Base-by-base conservation (phyloP, 1,140 invertebrate species). In the Ceratina australensis region DNA sequence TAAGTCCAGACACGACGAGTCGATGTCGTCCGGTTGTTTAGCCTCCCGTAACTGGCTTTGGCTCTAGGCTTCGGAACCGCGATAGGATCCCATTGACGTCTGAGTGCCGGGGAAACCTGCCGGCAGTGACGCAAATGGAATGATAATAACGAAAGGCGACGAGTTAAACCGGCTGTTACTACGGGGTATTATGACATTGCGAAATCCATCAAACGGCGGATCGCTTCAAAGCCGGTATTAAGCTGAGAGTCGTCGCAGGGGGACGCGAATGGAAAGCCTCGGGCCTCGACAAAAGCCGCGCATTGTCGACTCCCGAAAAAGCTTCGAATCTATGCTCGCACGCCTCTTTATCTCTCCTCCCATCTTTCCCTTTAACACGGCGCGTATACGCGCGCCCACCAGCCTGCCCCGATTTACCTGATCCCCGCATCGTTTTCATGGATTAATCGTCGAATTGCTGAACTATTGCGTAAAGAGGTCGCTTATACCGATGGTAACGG, bases 161-260 rank as follows among this genome's bases (percentile, higher is more conserved):
- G 71, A 59, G 72, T 64, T 80, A 80, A 83, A 80, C 65, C 65
- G 73, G 78, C 80, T 74, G 72, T 81, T 84, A 69, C 64, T 64
- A 59, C 24, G 61, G 68, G 74, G 82, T 86, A 84, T 87, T 88
- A 87, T 83, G 80, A 87, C 88, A 86, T 88, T 74, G 82, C 68
- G 76, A 83, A 89, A 88, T 84, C 86, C 86, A 88, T 89, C 87
- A 89, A 88, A 88, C 86, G 84, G 54, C 64, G 73, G 79, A 82
- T 81, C 71, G 80, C 80, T 89, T 88, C 84, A 89, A 90, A 90
- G 88, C 85, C 42, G 63, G 72, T 75, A 81, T 82, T 85, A 86
- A 87, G 84, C 83, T 52, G 59, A 64, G 74, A 60, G 78, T 78
- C 59, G 73, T 42, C 22, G 15, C 50, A 33, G 57, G 65, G 65